Base-by-base conservation (phyloP, 2,888 invertebrate species). In the Lapara coniferarum region DNA sequence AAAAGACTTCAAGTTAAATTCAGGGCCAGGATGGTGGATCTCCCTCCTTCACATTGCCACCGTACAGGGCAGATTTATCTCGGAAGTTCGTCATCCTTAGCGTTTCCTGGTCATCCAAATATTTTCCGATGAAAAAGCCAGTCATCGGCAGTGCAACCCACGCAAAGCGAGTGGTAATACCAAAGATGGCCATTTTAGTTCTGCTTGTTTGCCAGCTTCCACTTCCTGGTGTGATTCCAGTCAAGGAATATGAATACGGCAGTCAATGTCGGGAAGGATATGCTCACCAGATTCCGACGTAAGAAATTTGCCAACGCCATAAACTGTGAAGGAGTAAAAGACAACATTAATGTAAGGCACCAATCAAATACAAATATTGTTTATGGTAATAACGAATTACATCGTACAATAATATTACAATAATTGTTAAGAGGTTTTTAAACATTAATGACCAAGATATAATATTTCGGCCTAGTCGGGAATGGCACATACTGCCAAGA, bases 61-160 rank as follows among this genome's bases (percentile, higher is more conserved):
- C 97, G 83, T 96, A 98, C 55, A 98, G 89, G 66, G 96, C 95
- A 81, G 97, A 97, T 85, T 96, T 97, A 83, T 98, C 98, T 71
- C 97, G 94, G 85, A 96, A 98, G 75, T 87, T 89, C 0, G 94
- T 93, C 95, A 97, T 95, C 69, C 97, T 94, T 71, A 96, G 92
- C 0, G 96, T 96, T 90, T 97, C 97, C 77, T 95, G 92, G 7
- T 90, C 88, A 82, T 97, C 97, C 69, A 97, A 77, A 75, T 87
- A 96, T 78, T 93, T 92, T 0, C 97, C 97, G 68, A 97, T 72
- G 1, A 88, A 81, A 75, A 85, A 95, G 0, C 96, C 96, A 46
- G 91, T 76, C 0, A 95, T 0, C 0, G 97, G 96, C 0, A 96
- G 55, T 0, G 86, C 83, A 1, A 89, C 78, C 89, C 92, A 94